phyloP scores from a whole-genome alignment of 2,113 vertebrate species.

The Ancistrus triradiatus region DNA sequence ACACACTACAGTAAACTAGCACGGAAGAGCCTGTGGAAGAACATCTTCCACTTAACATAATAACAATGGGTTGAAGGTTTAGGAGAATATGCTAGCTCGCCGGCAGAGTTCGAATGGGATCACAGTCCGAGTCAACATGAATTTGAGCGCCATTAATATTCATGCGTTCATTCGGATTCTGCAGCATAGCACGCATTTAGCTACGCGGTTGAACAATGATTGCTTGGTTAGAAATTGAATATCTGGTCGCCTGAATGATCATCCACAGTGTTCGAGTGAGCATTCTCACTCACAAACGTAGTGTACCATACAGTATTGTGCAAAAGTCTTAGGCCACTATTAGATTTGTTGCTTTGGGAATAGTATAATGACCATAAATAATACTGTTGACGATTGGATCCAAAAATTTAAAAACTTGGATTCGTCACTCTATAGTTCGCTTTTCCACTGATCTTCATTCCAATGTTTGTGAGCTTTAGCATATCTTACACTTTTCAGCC shows the following conservation, averaged over 20 bases:
- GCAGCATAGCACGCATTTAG: conserved; percentile 46
- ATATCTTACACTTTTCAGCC: no score
- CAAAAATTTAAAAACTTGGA: no score
- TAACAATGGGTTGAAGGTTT: conserved; percentile 9
- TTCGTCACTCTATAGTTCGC: no score
- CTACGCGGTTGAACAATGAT: conserved; percentile 57
- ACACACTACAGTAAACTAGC: conserved; percentile 39
- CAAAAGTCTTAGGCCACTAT: no score
- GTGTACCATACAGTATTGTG: no score
- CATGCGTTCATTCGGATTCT: conserved; percentile 57
- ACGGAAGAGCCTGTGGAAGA: conserved; percentile 35
- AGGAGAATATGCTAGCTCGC: conserved; percentile 1
- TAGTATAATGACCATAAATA: no score
- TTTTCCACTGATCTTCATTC: no score
- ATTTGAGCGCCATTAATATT: conserved; percentile 56
- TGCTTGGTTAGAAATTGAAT: conserved; percentile 51
- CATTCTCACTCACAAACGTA: background rate
- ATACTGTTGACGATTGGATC: no score
- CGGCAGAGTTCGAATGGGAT: conserved; percentile 43
- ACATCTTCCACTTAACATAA: conserved; percentile 34
- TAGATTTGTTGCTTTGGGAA: no score
- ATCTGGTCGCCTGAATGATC: conserved; percentile 51
- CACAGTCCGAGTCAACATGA: conserved; percentile 52
- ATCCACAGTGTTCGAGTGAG: conserved; percentile 33
- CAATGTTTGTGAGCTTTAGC: no score